phyloP scores from a whole-genome alignment of 2,113 vertebrate genomes.

The Guaruba guarouba region DNA sequence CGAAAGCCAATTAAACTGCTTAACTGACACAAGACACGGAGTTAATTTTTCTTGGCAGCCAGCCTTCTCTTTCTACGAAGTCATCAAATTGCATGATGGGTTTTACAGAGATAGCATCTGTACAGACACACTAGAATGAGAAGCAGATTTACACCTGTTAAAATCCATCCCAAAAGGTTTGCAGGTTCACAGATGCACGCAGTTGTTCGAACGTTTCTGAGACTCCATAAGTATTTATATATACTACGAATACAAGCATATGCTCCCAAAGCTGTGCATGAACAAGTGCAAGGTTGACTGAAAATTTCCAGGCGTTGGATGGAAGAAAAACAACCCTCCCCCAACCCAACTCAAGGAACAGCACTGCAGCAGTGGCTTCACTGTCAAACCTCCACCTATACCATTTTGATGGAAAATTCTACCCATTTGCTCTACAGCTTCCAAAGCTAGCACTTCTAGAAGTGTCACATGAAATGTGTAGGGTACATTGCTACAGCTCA shows the following conservation, averaged over 20 bases:
- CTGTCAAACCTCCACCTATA: neutral
- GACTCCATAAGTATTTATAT: neutral
- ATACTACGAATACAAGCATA: constrained; percentile 1
- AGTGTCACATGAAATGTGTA: neutral
- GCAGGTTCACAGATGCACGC: neutral
- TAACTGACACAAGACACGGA: neutral
- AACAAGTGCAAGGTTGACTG: neutral
- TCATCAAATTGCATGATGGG: neutral
- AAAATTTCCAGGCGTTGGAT: neutral
- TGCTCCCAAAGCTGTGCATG: constrained; percentile 11
- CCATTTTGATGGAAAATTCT: neutral
- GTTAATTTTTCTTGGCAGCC: constrained; percentile 26
- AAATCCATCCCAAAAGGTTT: constrained; percentile 10
- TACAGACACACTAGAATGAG: neutral
- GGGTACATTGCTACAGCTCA: neutral
- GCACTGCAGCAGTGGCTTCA: neutral
- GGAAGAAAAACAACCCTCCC: neutral
- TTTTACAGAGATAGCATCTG: neutral
- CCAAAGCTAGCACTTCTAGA: neutral
- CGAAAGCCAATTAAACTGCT: constrained; percentile 33
- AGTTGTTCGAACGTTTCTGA: neutral
- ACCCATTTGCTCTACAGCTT: neutral
- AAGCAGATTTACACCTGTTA: neutral
- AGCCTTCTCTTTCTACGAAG: neutral
- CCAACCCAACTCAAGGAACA: neutral